phyloP scores from a whole-genome alignment of 2,113 vertebrate genomes.

The Hiodon alosoides region DNA sequence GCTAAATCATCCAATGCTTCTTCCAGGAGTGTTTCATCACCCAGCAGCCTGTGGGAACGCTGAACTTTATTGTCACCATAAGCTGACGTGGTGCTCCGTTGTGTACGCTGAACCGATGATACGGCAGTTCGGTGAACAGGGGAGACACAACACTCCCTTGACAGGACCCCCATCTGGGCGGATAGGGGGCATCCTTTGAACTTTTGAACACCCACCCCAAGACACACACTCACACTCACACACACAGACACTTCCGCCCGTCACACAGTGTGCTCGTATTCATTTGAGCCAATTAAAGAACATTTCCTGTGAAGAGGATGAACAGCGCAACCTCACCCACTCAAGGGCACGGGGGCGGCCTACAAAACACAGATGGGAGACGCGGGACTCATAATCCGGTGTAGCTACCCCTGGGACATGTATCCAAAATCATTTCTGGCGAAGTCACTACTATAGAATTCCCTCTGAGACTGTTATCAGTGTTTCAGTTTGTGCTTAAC shows the following conservation, averaged over 20 bases:
- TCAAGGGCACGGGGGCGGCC: conserved; percentile 47
- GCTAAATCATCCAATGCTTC: conserved; percentile 40
- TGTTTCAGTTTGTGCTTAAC: background rate
- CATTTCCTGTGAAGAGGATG: conserved; percentile 51
- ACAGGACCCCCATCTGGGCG: no score
- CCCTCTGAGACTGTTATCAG: background rate
- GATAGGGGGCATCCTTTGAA: background rate
- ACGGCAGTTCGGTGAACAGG: background rate
- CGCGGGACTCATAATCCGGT: conserved; percentile 49
- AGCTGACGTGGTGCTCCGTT: background rate
- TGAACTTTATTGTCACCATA: background rate
- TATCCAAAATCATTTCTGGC: conserved; percentile 44
- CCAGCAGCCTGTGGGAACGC: conserved; percentile 30
- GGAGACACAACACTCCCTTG: background rate
- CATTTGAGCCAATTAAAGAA: conserved; percentile 58
- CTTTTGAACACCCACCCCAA: background rate
- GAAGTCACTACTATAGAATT: conserved; percentile 37
- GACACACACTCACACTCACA: background rate
- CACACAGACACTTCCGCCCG: background rate
- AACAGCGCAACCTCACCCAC: conserved; percentile 39
- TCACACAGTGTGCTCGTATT: conserved; percentile 26
- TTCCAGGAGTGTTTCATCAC: conserved; percentile 43
- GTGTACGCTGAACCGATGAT: background rate
- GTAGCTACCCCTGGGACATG: conserved; percentile 31
- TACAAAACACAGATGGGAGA: conserved; percentile 42